Conservation (phyloP, 2,888 invertebrate species). For the Sylvicola fuscatus region DNA sequence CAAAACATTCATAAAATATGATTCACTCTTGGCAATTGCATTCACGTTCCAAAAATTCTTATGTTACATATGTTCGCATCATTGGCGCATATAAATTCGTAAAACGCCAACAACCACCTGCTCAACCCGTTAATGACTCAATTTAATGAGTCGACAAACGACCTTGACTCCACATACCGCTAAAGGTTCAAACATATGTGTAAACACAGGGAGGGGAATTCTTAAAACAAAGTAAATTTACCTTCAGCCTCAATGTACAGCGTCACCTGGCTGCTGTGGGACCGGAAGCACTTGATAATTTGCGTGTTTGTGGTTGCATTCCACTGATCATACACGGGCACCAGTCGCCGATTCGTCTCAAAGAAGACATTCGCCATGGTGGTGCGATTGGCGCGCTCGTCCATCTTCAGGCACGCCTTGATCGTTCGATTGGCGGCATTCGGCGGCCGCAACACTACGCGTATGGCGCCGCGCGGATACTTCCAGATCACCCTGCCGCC, state of each 20-base stretch:
- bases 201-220: not conserved
- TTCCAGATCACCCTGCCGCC: conserved; percentile 53
- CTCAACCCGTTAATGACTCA: not conserved
- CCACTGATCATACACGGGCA: conserved; percentile 32
- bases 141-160: not conserved
- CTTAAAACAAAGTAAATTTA: conserved; percentile 9
- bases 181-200: not conserved
- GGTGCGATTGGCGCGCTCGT: conserved; percentile 1
- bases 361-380: conserved; percentile 32
- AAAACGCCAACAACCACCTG: no score
- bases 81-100: no score
- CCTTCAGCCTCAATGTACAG: conserved; percentile 38
- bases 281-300: conserved; percentile 37
- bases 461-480: conserved; percentile 51
- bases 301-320: no score
- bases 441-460: conserved; percentile 37
- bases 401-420: conserved; percentile 36
- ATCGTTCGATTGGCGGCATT: conserved; percentile 37
- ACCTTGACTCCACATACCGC: not conserved
- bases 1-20: no score
- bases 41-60: no score
- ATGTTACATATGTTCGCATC: no score
- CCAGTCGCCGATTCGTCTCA: conserved; percentile 37
- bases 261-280: conserved; percentile 38
- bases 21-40: no score